Percentiles rank a stretch among this genome's conserved stretches.
phyloP scores from a whole-genome alignment of 1,140 invertebrate species.

The Aphis gossypii region DNA sequence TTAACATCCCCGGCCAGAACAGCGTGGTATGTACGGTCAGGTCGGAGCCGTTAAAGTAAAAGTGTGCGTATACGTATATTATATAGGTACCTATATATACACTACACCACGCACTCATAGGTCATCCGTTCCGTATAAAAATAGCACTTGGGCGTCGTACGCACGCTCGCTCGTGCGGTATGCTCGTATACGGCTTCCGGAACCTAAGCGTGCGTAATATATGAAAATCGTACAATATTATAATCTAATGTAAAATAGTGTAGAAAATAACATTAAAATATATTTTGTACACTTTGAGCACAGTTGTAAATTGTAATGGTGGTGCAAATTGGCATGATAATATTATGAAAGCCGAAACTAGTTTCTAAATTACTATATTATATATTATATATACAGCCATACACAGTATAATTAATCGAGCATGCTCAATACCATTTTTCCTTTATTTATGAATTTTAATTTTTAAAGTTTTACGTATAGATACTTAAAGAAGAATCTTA shows the following conservation, averaged over 20 bases:
- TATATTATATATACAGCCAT: not conserved
- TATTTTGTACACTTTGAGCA: not conserved
- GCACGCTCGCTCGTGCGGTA: slow-evolving; percentile 2
- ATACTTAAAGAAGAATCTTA: not conserved
- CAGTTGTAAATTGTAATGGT: not conserved
- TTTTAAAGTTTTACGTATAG: not conserved
- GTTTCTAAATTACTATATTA: not conserved
- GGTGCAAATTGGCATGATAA: not conserved
- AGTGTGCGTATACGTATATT: not conserved
- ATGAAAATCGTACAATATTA: not conserved
- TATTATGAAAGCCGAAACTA: not conserved
- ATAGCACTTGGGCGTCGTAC: slow-evolving; percentile 11
- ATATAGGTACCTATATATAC: not conserved
- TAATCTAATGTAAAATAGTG: not conserved
- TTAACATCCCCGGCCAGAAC: not conserved
- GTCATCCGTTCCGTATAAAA: slow-evolving; percentile 23
- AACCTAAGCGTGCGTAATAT: not conserved
- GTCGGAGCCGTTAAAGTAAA: not conserved
- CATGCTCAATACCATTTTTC: not conserved
- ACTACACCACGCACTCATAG: not conserved
- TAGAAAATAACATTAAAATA: not conserved
- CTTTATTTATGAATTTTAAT: not conserved
- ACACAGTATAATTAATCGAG: not conserved
- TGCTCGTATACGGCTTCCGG: slow-evolving; percentile 51
- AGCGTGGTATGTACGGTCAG: not conserved